Evolutionary conservation across 2,113 vertebrate genomes (phyloP).

Genomic region (Aspidoscelis tigris): DNA sequence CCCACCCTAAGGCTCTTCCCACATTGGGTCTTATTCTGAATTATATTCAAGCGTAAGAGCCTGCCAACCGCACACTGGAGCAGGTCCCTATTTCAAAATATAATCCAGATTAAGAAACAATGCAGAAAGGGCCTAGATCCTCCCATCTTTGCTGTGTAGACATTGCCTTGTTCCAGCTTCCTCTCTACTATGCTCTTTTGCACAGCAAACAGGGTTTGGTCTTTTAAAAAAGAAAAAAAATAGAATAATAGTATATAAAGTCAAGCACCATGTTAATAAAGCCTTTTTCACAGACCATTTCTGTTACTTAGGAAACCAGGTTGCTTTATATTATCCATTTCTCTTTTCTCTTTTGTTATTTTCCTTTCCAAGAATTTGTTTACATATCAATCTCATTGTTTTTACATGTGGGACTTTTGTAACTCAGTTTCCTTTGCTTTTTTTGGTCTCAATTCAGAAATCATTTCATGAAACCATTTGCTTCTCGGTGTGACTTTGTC

Average conservation of each 20-base stretch:
- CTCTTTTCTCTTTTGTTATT: slow-evolving; percentile 16
- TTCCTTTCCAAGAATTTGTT: slow-evolving; percentile 28
- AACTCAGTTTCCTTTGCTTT: neutral
- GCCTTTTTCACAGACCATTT: slow-evolving; percentile 27
- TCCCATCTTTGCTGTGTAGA: too few species aligned
- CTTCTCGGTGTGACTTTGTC: neutral
- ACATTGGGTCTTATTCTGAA: too few species aligned
- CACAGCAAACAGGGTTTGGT: neutral
- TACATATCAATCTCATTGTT: neutral
- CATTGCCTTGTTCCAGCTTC: neutral
- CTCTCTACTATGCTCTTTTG: neutral
- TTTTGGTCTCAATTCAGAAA: neutral
- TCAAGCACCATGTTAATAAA: neutral
- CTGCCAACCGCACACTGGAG: too few species aligned
- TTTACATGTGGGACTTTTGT: neutral
- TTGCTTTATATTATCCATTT: neutral
- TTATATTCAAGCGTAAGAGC: too few species aligned
- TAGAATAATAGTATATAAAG: neutral
- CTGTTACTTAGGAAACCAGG: neutral
- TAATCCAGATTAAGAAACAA: too few species aligned
- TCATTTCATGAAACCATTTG: neutral
- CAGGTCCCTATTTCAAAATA: too few species aligned
- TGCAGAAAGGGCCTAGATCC: too few species aligned
- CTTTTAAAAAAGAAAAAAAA: neutral
- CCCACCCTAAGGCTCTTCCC: too few species aligned